Conservation (phyloP, 2,113 vertebrate genomes). For the Microtus ochrogaster region DNA sequence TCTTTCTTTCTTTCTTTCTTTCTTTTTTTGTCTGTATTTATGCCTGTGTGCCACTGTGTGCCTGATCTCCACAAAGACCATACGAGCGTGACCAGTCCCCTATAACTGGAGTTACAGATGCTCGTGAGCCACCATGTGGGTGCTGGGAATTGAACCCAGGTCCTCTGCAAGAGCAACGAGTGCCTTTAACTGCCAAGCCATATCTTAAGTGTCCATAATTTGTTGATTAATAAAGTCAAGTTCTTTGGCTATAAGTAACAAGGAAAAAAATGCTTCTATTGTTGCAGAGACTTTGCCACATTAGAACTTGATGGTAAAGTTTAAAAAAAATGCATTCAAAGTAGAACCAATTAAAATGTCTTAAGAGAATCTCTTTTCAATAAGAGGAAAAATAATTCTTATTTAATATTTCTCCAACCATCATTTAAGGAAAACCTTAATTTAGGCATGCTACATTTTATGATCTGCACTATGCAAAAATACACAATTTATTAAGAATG, state of each 20-base stretch:
- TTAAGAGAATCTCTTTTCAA: neutral
- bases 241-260: neutral
- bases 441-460: neutral
- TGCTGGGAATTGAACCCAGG: neutral
- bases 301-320: neutral
- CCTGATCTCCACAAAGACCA: neutral
- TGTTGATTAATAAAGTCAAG: neutral
- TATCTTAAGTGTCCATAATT: neutral
- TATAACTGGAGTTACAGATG: neutral
- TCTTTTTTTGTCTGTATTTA: neutral
- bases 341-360: neutral
- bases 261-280: neutral
- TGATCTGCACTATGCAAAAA: constrained; percentile 36
- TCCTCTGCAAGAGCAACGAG: neutral
- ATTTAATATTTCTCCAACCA: constrained; percentile 42
- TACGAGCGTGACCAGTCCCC: too few species aligned
- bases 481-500: constrained; percentile 40
- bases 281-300: neutral
- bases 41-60: neutral
- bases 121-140: neutral
- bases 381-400: neutral
- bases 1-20: too few species aligned
- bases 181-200: neutral
- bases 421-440: constrained; percentile 40
- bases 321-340: neutral